Evolutionary conservation across 2,113 vertebrate genomes (phyloP).

Genomic region (Spilogale gracilis): DNA sequence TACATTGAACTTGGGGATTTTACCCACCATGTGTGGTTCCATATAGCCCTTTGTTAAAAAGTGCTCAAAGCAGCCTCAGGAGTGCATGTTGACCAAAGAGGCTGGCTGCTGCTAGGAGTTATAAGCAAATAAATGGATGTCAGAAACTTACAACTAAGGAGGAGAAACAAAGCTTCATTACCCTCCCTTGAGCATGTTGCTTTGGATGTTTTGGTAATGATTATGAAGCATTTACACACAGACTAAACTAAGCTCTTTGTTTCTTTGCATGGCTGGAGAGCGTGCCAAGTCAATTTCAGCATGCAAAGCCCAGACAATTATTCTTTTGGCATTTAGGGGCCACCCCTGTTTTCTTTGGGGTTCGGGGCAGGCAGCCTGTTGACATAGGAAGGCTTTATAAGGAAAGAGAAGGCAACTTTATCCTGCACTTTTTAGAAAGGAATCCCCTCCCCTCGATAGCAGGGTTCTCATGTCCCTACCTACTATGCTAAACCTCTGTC

Average conservation of each 20-base stretch:
- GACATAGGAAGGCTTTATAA: slow-evolving; percentile 74
- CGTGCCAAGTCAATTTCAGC: slow-evolving; percentile 80
- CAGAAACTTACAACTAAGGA: slow-evolving; percentile 66
- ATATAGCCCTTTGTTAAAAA: slow-evolving; percentile 64
- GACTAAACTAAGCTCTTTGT: slow-evolving; percentile 81
- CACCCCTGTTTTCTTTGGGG: slow-evolving; percentile 47
- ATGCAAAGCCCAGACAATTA: slow-evolving; percentile 73
- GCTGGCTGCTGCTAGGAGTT: slow-evolving; percentile 62
- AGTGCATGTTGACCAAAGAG: slow-evolving; percentile 43
- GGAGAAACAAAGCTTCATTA: slow-evolving; percentile 60
- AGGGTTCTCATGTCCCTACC: background rate
- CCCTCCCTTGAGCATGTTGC: slow-evolving; percentile 65
- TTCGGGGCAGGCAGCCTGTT: background rate
- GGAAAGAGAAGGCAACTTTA: slow-evolving; percentile 53
- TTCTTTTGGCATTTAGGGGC: slow-evolving; percentile 74
- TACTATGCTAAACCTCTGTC: slow-evolving; percentile 17
- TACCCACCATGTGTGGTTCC: slow-evolving; percentile 34
- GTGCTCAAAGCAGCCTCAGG: background rate
- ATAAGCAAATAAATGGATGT: slow-evolving; percentile 75
- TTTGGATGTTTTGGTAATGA: slow-evolving; percentile 77
- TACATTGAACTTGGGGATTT: background rate
- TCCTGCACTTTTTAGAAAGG: slow-evolving; percentile 20
- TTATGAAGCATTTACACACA: slow-evolving; percentile 72
- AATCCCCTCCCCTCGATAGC: background rate
- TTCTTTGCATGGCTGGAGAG: slow-evolving; percentile 64